Base-by-base conservation (phyloP, 2,797 vertebrate species). In the Botia almorhae region DNA sequence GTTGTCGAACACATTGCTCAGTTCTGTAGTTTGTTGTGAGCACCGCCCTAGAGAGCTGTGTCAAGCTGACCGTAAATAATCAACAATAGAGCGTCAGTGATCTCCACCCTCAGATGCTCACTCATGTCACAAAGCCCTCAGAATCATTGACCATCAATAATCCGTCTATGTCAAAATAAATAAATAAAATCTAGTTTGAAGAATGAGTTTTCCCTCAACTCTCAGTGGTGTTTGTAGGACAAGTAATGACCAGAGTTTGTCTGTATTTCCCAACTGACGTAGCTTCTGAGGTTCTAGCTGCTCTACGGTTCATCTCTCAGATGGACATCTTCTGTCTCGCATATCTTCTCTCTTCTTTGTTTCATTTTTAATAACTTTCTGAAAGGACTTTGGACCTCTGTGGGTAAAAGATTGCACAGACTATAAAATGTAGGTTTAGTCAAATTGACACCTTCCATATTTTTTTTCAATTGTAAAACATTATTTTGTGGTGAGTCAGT, bases 191-290 rank as follows among this genome's bases (percentile, higher is more conserved):
- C 8, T 14, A 43, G 39, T 68, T 19, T 46, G 11, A 36, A 43
- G 10, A 39, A 46, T 1, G 0, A 60, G 21, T 16, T 12, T 2
- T 21, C 21, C 12, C 12, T 79, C 67, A 39, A 78, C 61, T 86
- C 60, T 83, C 77, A 72, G 36, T 84, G 74, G 72, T 85, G 61
- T 85, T 87, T 69, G 74, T 51, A 68, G 17, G 81, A 48, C 46
- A 61, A 63, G 67, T 70, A 76, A 61, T 81, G 68, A 82, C 84
- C 76, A 80, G 48, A 76, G 74, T 82, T 85, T 91, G 89, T 94
- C 93, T 94, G 93, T 94, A 94, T 94, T 94, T 94, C 93, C 93
- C 93, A 93, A 93, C 88, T 89, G 91, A 89, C 87, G 85, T 89
- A 87, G 77, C 87, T 89, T 90, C 79, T 76, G 88, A 93, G 91